Evolutionary conservation across 2,888 invertebrate genomes (phyloP).

Genomic region (Drosophila mayaguana): DNA sequence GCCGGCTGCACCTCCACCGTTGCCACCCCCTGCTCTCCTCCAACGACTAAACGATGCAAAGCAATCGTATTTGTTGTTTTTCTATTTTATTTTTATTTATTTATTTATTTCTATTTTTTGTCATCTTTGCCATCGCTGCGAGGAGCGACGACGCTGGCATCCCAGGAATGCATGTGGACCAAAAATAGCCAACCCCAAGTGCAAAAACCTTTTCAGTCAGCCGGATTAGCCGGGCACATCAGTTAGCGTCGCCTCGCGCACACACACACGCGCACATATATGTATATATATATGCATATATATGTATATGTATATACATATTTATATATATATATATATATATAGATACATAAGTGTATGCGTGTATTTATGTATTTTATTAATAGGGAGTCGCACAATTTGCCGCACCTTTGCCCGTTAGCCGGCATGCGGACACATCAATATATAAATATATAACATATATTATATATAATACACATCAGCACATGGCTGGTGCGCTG

Average conservation of each 20-base stretch:
- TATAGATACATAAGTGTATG: not conserved
- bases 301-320: not conserved
- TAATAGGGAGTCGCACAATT: constrained; percentile 55
- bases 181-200: constrained; percentile 73
- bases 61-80: constrained; percentile 25
- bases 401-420: constrained; percentile 41
- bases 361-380: constrained; percentile 42
- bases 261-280: not conserved
- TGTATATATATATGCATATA: not conserved
- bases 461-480: constrained; percentile 3
- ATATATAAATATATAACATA: constrained; percentile 6
- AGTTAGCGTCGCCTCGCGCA: not conserved
- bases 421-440: constrained; percentile 20
- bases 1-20: not conserved
- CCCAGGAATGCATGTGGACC: constrained; percentile 68
- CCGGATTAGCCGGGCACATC: constrained; percentile 36
- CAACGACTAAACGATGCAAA: not conserved
- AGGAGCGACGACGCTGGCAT: constrained; percentile 54
- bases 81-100: too few species aligned
- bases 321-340: not conserved
- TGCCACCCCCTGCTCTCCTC: not conserved
- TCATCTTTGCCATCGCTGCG: constrained; percentile 8
- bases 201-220: constrained; percentile 73
- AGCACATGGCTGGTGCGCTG: constrained; percentile 38
- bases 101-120: constrained; percentile 6